These are phyloP conservation scores for Zootoca vivipara DNA, from an alignment of 2,113 vertebrate species.

Conservation along the genomic window DNA sequence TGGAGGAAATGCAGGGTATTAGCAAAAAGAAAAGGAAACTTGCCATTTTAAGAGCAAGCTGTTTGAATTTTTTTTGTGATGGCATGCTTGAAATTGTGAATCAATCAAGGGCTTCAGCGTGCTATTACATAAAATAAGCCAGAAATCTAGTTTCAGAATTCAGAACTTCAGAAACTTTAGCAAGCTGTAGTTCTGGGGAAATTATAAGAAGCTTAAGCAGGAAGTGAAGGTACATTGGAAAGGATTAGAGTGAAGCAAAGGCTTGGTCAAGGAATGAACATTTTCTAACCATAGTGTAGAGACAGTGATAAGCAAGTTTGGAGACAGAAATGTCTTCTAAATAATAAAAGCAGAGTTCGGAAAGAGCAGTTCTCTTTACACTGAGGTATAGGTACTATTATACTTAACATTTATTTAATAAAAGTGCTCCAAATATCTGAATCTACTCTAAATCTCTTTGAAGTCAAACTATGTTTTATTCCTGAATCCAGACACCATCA, in stretches of 20 bases:
- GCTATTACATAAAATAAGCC: not conserved
- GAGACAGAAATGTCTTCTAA: slow-evolving; percentile 12
- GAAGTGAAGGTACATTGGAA: not conserved
- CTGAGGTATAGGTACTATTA: not conserved
- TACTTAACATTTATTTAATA: slow-evolving; percentile 2
- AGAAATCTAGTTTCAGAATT: not conserved
- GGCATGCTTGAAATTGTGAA: not conserved
- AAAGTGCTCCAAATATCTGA: slow-evolving; percentile 21
- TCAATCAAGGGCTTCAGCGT: not conserved
- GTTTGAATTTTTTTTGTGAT: not conserved
- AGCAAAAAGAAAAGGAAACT: not conserved
- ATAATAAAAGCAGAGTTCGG: not conserved
- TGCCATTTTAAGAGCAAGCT: not conserved
- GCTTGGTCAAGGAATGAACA: not conserved
- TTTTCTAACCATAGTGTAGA: slow-evolving; percentile 21
- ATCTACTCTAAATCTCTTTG: not conserved
- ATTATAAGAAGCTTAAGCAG: not conserved
- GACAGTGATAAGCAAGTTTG: not conserved
- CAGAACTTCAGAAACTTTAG: not conserved
- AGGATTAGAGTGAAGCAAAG: slow-evolving; percentile 5
- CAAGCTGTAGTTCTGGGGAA: not conserved
- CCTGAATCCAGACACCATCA: slow-evolving; percentile 9
- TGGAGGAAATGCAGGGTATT: not conserved
- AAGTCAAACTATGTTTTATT: not conserved
- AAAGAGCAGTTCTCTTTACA: slow-evolving; percentile 3